Conservation (phyloP, 2,888 invertebrate species). For the Spodoptera littoralis region DNA sequence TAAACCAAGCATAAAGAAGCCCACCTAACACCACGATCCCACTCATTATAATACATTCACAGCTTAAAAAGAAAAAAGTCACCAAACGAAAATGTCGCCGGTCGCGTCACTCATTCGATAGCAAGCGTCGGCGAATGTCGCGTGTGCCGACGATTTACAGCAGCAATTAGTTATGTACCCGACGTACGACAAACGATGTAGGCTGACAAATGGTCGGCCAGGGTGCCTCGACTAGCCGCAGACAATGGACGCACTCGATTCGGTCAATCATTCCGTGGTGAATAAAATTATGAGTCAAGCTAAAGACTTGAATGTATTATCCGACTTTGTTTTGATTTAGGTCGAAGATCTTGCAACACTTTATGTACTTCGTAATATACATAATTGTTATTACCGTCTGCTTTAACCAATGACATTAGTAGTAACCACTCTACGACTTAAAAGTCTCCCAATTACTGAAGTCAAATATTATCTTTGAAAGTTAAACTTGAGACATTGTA, state of each 20-base stretch:
- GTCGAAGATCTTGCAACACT: conserved; percentile 7
- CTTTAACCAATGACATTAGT: too few species aligned
- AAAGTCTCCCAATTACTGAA: too few species aligned
- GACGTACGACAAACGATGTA: conserved; percentile 63
- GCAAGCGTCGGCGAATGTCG: conserved; percentile 56
- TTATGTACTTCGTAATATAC: conserved; percentile 1
- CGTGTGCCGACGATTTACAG: conserved; percentile 63
- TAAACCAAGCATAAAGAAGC: conserved; percentile 27
- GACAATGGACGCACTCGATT: conserved; percentile 59
- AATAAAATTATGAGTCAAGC: conserved; percentile 55
- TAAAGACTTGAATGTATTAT: conserved; percentile 40
- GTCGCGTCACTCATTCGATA: conserved; percentile 58
- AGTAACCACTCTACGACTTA: too few species aligned
- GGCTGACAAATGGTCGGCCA: conserved; percentile 62
- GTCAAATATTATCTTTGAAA: background rate
- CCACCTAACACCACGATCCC: conserved; percentile 32
- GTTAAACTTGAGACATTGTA: too few species aligned
- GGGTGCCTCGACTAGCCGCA: conserved; percentile 62
- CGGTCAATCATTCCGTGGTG: conserved; percentile 59
- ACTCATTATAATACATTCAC: conserved; percentile 51
- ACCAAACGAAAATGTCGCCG: conserved; percentile 47
- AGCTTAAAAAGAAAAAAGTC: conserved; percentile 29
- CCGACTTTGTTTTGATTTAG: conserved; percentile 36
- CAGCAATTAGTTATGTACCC: conserved; percentile 66
- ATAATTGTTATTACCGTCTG: too few species aligned